These are phyloP conservation scores for Myrmecobius fasciatus DNA, from an alignment of 2,113 vertebrate species.

Conservation along the genomic window DNA sequence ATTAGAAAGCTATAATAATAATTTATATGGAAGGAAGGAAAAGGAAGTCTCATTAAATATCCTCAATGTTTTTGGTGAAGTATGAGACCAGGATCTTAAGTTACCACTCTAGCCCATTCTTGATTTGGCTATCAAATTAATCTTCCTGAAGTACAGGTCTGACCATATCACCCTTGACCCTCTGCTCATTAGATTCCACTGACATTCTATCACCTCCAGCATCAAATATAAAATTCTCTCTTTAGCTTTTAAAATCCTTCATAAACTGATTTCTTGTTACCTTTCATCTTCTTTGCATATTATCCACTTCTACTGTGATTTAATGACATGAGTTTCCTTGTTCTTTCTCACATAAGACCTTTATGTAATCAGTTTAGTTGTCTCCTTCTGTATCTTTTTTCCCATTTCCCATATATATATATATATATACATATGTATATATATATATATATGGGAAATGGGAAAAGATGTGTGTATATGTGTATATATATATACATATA, in stretches of 20 bases:
- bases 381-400: neutral
- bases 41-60: neutral
- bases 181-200: neutral
- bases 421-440: too few relatives aligned
- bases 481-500: too few relatives aligned
- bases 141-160: neutral
- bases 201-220: neutral
- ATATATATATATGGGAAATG: too few relatives aligned
- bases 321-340: neutral
- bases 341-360: neutral
- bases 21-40: neutral
- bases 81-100: neutral
- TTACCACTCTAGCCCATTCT: neutral
- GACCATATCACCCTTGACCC: neutral
- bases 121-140: neutral
- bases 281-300: neutral
- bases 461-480: too few relatives aligned
- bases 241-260: neutral
- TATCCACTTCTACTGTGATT: neutral
- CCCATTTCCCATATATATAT: neutral
- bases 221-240: neutral
- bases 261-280: neutral
- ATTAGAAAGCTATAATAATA: neutral
- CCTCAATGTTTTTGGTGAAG: neutral
- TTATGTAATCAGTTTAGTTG: neutral